Base-by-base conservation (phyloP, 2,113 vertebrate genomes). In the Arothron firmamentum region DNA sequence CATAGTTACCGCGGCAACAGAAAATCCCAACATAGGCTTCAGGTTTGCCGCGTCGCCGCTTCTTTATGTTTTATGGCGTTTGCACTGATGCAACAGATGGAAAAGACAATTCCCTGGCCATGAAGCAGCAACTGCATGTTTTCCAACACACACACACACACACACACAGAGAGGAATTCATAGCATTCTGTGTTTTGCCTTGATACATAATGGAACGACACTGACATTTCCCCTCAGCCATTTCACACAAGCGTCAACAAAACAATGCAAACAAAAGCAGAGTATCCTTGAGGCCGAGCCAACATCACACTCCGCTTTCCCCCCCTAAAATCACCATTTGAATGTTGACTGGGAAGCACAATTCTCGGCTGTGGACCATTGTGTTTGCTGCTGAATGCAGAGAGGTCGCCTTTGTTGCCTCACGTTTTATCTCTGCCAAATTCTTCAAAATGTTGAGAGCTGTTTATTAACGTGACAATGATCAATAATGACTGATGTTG, bases 401-500 rank as follows among this genome's bases (percentile, higher is more conserved):
- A 48, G 50, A 59, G 31, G 52, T 52, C 10, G n/a, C 53, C 74
- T 74, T 77, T 75, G 72, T 64, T 75, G 71, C 66, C 31, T n/a
- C 13, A 16, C n/a, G 20, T 82, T 81, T 79, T 70, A 69, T 84
- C 78, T 77, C 20, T 3, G 65, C 45, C 56, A 42, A 76, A 82
- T 83, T 72, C 78, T 64, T 79, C 65, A 62, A 74, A 71, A 84
- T 75, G 78, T 84, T 83, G 75, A 84, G 84, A 77, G 85, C 82
- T 84, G 82, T 83, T 89, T 85, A 83, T 85, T 88, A 82, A 80
- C 71, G 79, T 85, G 85, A 86, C 82, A 87, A 78, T 87, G 83
- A 89, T 89, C 84, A 89, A 88, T 89, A 87, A 87, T 87, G 87
- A 89, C 72, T 85, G 84, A 89, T 89, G 87, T 72, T 80, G 81